Base-by-base conservation (phyloP, 1,140 invertebrate species). In the Heliconius hewitsoni region DNA sequence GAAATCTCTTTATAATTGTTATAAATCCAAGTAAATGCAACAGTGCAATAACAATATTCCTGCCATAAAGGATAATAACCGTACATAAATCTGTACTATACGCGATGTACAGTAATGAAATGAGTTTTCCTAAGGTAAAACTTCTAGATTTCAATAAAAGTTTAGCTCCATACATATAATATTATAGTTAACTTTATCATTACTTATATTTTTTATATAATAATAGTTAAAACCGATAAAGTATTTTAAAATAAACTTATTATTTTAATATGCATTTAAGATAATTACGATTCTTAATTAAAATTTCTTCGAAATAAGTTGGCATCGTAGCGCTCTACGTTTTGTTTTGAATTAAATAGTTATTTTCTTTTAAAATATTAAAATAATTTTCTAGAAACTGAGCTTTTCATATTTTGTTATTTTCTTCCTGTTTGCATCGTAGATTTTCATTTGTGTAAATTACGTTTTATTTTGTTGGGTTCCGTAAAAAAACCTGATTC, bases 181-280 rank as follows among this genome's bases (percentile, higher is more conserved):
- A 46, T 46, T 46, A 46, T 46, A 46, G 72, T 66, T 73, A 27
- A 57, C 74, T 70, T 55, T 19, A 57, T 46, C 39, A 60, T 34
- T 71, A 73, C 37, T 80, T 80, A 71, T 66, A 46, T 71, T 79
- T 79, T 76, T 76, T 50, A 66, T 19, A 50, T 30, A 60, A 66
- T 23, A 76, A 50, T n/a, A 57, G n/a, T 76, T 71, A 77, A 42
- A 70, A 9, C 74, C 71, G 42, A 55, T 80, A 74, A 66, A 16
- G 23, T 77, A 77, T 80, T 77, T 76, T 57, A 50, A 79, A 79
- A 78, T 78, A 73, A 78, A 78, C 77, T 78, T 78, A 73, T 71
- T 71, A 71, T 57, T 79, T 79, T 42, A 71, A 79, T 79, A 74
- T 79, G 50, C 73, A 71, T 39, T 8, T 71, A 39, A n/a, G 18